These are phyloP conservation scores for Lucinisca nassula DNA, from an alignment of 2,888 invertebrate species.

Conservation along the genomic window DNA sequence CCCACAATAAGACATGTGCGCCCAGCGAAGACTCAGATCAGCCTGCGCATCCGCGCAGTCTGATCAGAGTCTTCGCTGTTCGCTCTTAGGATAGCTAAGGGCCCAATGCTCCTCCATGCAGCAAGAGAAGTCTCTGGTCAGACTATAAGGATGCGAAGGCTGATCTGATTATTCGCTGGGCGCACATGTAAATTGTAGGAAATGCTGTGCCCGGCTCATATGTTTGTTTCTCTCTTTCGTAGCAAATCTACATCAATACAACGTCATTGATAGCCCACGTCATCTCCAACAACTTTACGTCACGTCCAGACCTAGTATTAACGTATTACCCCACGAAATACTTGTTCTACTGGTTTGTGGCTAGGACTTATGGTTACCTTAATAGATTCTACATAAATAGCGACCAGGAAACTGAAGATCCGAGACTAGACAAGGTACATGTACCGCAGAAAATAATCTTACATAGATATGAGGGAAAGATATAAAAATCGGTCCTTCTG, in stretches of 20 bases:
- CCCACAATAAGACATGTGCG: too few relatives aligned
- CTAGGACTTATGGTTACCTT: conserved; percentile 72
- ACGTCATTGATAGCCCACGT: conserved; percentile 75
- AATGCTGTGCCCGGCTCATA: too few relatives aligned
- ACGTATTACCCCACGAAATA: conserved; percentile 81
- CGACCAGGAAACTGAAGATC: background rate
- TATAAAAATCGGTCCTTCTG: background rate
- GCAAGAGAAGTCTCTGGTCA: too few relatives aligned
- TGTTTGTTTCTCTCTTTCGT: conserved; percentile 21
- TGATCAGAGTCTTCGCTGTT: too few relatives aligned
- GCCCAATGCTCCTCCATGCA: too few relatives aligned
- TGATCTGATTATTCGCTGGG: too few relatives aligned
- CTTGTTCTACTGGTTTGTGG: conserved; percentile 82
- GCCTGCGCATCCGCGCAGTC: too few relatives aligned
- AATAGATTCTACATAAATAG: conserved; percentile 18
- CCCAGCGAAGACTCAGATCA: too few relatives aligned
- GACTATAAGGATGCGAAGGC: too few relatives aligned
- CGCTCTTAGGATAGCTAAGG: too few relatives aligned
- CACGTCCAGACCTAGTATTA: conserved; percentile 79
- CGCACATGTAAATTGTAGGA: too few relatives aligned
- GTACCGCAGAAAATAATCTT: too few relatives aligned
- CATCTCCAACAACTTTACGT: conserved; percentile 70
- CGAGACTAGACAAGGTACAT: background rate
- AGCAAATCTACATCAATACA: conserved; percentile 82
- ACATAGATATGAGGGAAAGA: background rate